Evolutionary conservation across 2,797 vertebrate genomes (phyloP).

Genomic region (Telmatherina bonti): DNA sequence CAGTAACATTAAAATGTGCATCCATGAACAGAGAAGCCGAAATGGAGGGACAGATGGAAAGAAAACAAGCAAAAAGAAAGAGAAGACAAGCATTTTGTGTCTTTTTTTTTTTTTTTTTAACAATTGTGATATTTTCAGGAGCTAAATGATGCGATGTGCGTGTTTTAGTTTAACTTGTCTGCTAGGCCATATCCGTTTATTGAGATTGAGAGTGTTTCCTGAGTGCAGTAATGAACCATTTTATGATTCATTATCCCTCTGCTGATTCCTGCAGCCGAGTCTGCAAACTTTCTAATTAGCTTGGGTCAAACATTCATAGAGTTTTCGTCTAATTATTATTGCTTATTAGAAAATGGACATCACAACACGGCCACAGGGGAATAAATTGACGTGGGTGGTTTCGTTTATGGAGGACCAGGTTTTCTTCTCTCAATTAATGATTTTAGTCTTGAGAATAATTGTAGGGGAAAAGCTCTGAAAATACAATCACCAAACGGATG

Average conservation of each 20-base stretch:
- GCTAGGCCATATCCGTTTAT: conserved; percentile 83
- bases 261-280: conserved; percentile 82
- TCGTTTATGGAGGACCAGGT: conserved; percentile 31
- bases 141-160: conserved; percentile 77
- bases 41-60: conserved; percentile 44
- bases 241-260: conserved; percentile 86
- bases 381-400: conserved; percentile 58
- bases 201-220: conserved; percentile 84
- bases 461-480: conserved; percentile 32
- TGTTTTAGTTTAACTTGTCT: conserved; percentile 82
- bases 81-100: conserved; percentile 65
- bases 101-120: conserved; percentile 41
- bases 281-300: conserved; percentile 88
- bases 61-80: conserved; percentile 37
- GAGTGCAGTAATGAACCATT: conserved; percentile 85
- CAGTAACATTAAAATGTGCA: conserved; percentile 37
- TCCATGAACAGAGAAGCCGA: conserved; percentile 39
- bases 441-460: conserved; percentile 43
- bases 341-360: conserved; percentile 78
- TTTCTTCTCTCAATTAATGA: conserved; percentile 38
- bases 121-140: conserved; percentile 77
- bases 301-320: conserved; percentile 84
- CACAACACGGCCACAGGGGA: conserved; percentile 58
- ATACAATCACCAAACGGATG: conserved; percentile 51
- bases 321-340: conserved; percentile 83